Conservation (phyloP, 2,888 invertebrate species). For the Beris chalybata region DNA sequence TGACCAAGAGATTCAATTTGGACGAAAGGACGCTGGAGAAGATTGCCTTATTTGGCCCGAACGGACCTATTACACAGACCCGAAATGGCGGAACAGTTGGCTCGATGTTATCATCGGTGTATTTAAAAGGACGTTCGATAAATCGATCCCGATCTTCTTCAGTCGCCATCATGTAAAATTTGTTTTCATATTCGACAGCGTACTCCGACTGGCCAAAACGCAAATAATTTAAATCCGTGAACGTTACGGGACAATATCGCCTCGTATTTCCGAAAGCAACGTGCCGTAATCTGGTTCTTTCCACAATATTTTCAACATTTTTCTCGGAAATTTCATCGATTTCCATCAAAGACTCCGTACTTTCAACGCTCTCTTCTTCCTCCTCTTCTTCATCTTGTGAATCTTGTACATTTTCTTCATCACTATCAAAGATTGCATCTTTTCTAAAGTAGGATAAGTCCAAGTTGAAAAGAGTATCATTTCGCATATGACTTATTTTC, state of each 20-base stretch:
- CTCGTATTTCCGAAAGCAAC: slow-evolving; percentile 58
- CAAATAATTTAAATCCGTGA: slow-evolving; percentile 59
- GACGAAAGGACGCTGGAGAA: neutral
- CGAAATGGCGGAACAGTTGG: slow-evolving; percentile 3
- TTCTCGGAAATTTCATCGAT: neutral
- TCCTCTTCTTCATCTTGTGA: neutral
- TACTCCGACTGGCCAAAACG: slow-evolving; percentile 65
- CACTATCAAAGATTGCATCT: slow-evolving; percentile 6
- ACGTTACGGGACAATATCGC: slow-evolving; percentile 65
- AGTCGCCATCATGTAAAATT: slow-evolving; percentile 60
- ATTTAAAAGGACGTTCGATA: slow-evolving; percentile 58
- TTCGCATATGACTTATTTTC: neutral
- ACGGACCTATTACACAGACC: slow-evolving; percentile 4
- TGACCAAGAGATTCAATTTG: neutral
- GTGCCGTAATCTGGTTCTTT: neutral
- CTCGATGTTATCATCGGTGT: slow-evolving; percentile 40
- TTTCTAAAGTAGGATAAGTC: neutral
- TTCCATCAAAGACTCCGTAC: neutral
- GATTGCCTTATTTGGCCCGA: neutral
- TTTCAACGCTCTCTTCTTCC: neutral
- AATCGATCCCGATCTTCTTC: slow-evolving; percentile 59
- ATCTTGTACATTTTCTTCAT: neutral
- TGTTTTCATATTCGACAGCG: slow-evolving; percentile 59
- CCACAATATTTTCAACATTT: slow-evolving; percentile 1
- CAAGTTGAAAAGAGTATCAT: neutral